phyloP scores from a whole-genome alignment of 1,140 invertebrate species.

The Dreissena polymorpha region DNA sequence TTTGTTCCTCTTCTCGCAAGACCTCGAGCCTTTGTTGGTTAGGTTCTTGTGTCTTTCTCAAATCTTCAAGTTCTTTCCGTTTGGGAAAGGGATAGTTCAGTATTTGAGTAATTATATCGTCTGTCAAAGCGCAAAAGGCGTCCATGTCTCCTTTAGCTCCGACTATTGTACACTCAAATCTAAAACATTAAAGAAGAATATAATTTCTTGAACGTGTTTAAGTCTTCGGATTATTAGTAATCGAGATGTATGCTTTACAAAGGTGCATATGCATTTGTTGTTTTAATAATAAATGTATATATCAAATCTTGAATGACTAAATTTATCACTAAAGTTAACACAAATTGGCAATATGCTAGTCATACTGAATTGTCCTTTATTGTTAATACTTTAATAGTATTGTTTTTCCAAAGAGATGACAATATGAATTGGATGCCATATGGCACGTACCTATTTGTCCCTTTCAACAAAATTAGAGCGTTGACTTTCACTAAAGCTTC shows the following conservation, averaged over 20 bases:
- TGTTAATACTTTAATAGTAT: neutral
- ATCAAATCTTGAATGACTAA: neutral
- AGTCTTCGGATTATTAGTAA: too few species aligned
- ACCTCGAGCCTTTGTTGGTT: conserved; percentile 64
- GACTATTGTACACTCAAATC: neutral
- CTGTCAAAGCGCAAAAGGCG: neutral
- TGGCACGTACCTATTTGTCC: conserved; percentile 19
- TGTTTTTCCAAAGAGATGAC: neutral
- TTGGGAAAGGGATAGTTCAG: neutral
- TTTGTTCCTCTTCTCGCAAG: conserved; percentile 48
- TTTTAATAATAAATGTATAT: neutral
- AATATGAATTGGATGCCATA: neutral
- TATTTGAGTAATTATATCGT: neutral
- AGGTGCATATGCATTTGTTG: neutral
- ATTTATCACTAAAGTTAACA: neutral
- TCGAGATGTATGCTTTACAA: too few species aligned
- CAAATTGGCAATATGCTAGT: neutral
- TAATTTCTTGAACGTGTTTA: too few species aligned
- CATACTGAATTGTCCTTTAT: neutral
- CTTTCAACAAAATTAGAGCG: conserved; percentile 36
- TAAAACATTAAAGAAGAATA: neutral
- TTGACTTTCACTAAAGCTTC: conserved; percentile 46
- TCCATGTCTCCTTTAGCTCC: neutral
- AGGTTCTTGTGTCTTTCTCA: conserved; percentile 69
- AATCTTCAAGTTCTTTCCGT: conserved; percentile 60